These are phyloP conservation scores for Atractosteus spatula DNA, from an alignment of 2,113 vertebrate genomes.

Conservation along the genomic window DNA sequence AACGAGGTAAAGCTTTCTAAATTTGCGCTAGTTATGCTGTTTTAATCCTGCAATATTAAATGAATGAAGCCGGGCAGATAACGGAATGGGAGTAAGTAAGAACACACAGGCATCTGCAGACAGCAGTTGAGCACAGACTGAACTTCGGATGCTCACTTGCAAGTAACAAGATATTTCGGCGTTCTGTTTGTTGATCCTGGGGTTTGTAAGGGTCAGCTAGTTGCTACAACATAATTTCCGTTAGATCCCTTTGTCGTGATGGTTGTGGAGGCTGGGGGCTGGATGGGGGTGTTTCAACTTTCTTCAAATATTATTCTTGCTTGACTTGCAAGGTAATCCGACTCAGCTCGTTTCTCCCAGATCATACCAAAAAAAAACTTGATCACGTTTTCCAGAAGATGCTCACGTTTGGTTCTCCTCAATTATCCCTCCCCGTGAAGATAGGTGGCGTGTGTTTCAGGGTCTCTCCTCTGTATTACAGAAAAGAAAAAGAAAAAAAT, in stretches of 20 bases:
- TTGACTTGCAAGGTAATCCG: constrained; percentile 87
- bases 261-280: constrained; percentile 26
- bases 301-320: constrained; percentile 70
- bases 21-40: not conserved
- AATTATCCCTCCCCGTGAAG: constrained; percentile 99
- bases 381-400: constrained; percentile 94
- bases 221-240: constrained; percentile 23
- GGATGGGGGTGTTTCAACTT: constrained; percentile 75
- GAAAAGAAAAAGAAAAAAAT: constrained; percentile 98
- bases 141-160: constrained; percentile 21
- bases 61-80: constrained; percentile 10
- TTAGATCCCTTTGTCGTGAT: constrained; percentile 38
- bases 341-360: constrained; percentile 89
- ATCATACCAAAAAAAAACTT: constrained; percentile 67
- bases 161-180: constrained; percentile 14
- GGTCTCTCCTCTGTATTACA: constrained; percentile 89
- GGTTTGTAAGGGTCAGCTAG: constrained; percentile 25
- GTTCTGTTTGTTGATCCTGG: constrained; percentile 15
- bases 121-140: constrained; percentile 4
- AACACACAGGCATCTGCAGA: constrained; percentile 19
- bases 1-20: not conserved
- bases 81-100: constrained; percentile 6
- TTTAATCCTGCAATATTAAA: constrained; percentile 3
- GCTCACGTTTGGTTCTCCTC: constrained; percentile 96
- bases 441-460: constrained; percentile 99